phyloP scores from a whole-genome alignment of 2,113 vertebrate genomes.

The Pomatorhinus ruficollis region DNA sequence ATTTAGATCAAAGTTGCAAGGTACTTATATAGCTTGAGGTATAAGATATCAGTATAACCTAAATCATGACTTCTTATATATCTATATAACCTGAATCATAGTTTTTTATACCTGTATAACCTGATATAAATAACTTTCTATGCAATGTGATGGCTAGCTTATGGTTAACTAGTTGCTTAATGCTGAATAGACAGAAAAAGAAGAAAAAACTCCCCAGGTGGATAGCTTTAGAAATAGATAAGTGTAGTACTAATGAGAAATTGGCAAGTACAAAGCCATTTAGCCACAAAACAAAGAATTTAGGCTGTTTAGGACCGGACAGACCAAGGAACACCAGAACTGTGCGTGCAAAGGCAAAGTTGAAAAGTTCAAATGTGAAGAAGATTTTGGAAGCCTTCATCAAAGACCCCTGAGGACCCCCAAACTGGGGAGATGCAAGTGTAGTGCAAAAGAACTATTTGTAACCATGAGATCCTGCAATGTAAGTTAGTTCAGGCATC shows the following conservation, averaged over 20 bases:
- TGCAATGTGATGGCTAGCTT: neutral
- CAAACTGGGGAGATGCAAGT: neutral
- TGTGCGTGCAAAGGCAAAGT: neutral
- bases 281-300: neutral
- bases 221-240: neutral
- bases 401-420: too few species aligned
- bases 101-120: neutral
- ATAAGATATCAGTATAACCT: neutral
- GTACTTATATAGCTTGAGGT: neutral
- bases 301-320: neutral
- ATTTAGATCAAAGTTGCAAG: neutral
- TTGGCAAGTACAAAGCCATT: neutral
- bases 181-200: neutral
- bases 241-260: neutral
- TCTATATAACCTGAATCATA: neutral
- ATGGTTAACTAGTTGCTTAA: neutral
- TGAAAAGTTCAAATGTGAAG: neutral
- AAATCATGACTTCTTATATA: neutral
- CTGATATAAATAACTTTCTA: neutral
- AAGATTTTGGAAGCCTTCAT: neutral
- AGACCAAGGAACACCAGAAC: neutral
- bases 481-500: neutral
- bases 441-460: too few species aligned
- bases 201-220: neutral
- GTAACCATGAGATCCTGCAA: neutral